Percentiles rank a stretch among this genome's conserved stretches.
These are phyloP conservation scores for Mungos mungo DNA, from an alignment of 2,113 vertebrate species.

Conservation along the genomic window DNA sequence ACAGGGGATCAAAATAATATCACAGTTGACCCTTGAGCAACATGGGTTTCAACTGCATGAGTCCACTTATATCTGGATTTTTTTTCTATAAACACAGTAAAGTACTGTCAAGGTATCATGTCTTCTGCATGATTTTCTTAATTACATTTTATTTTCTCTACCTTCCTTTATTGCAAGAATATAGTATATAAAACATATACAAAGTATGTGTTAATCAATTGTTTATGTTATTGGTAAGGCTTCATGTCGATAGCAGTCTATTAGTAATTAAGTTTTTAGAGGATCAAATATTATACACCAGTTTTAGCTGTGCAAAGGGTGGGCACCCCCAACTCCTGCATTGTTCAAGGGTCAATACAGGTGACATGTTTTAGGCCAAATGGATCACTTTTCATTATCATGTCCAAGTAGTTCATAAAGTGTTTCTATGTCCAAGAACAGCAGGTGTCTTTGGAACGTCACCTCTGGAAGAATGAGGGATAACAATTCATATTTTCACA, in stretches of 20 bases:
- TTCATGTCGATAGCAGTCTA: neutral
- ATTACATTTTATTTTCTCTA: neutral
- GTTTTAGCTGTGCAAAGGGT: neutral
- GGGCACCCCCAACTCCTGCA: neutral
- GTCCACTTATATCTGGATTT: neutral
- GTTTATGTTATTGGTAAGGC: neutral
- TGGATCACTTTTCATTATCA: constrained; percentile 14
- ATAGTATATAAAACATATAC: neutral
- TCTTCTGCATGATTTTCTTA: neutral
- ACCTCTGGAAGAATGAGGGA: constrained; percentile 31
- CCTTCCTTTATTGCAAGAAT: neutral
- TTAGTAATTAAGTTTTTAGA: neutral
- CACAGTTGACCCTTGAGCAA: neutral
- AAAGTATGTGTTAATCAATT: neutral
- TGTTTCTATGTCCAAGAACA: constrained; percentile 40
- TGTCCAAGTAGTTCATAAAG: constrained; percentile 23
- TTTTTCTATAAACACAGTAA: neutral
- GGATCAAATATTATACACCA: neutral
- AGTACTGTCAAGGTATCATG: neutral
- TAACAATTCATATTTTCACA: constrained; percentile 62
- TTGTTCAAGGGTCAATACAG: neutral
- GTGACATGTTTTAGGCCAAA: neutral
- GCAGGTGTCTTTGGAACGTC: constrained; percentile 34
- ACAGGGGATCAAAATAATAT: neutral
- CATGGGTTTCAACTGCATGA: neutral